A percentile compares a stretch with the other conserved stretches of the same genome.
phyloP scores from a whole-genome alignment of 2,113 vertebrate genomes.

The Mormyrus lacerda region DNA sequence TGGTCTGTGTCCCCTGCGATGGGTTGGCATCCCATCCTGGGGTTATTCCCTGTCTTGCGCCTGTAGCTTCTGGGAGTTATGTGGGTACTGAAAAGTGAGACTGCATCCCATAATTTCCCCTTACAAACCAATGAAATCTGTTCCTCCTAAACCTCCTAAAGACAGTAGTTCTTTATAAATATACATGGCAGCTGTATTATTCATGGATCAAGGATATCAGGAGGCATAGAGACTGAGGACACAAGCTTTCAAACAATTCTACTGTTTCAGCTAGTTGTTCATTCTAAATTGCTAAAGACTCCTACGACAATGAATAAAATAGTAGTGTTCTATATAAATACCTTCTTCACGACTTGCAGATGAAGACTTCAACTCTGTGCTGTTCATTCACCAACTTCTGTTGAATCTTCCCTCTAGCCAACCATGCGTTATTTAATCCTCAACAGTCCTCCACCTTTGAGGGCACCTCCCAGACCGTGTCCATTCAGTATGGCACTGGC shows the following conservation, averaged over 20 bases:
- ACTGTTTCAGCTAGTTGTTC: not conserved
- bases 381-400: not conserved
- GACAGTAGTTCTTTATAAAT: not conserved
- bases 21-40: not conserved
- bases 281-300: not conserved
- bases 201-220: not conserved
- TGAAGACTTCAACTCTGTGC: not conserved
- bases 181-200: not conserved
- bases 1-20: not conserved
- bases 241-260: not conserved
- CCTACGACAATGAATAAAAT: not conserved
- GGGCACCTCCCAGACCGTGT: conserved; percentile 25
- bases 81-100: not conserved
- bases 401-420: conserved; percentile 32
- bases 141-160: not conserved
- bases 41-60: not conserved
- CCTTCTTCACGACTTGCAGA: not conserved
- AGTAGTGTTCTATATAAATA: not conserved
- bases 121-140: not conserved
- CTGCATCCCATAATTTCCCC: not conserved
- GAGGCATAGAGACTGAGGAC: not conserved
- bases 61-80: not conserved
- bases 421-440: conserved; percentile 46
- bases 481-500: conserved; percentile 52
- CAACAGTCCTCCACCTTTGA: conserved; percentile 38